Conservation (phyloP, 2,888 invertebrate genomes). For the Parnassius mnemosyne region DNA sequence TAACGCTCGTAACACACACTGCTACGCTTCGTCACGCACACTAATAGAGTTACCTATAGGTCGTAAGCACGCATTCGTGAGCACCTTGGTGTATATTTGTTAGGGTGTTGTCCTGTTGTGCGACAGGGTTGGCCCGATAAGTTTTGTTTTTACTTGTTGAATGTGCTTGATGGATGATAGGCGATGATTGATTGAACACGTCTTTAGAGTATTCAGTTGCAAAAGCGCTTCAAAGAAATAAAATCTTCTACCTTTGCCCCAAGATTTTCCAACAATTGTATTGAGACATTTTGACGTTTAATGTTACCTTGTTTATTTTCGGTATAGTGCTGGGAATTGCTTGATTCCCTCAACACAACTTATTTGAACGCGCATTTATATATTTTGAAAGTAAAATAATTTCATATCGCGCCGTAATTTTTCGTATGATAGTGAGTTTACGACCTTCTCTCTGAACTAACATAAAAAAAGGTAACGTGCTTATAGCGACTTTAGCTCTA, state of each 20-base stretch:
- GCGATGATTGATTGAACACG: constrained; percentile 69
- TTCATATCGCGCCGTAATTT: too few relatives aligned
- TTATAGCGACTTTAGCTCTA: too few relatives aligned
- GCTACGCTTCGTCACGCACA: constrained; percentile 35
- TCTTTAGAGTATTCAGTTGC: constrained; percentile 55
- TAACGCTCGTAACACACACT: constrained; percentile 37
- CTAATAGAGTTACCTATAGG: constrained; percentile 30
- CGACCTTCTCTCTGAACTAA: too few relatives aligned
- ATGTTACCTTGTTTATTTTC: constrained; percentile 9
- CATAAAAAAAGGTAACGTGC: too few relatives aligned
- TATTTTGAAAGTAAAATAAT: too few relatives aligned
- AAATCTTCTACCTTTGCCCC: constrained; percentile 30
- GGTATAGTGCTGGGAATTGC: constrained; percentile 2
- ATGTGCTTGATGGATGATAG: constrained; percentile 73
- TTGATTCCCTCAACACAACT: neutral
- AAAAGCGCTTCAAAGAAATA: constrained; percentile 57
- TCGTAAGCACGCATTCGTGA: constrained; percentile 36
- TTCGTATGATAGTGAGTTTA: too few relatives aligned
- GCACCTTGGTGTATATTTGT: constrained; percentile 45
- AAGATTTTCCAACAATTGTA: constrained; percentile 24
- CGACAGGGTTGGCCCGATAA: constrained; percentile 58
- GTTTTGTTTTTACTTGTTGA: constrained; percentile 80
- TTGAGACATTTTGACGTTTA: constrained; percentile 16
- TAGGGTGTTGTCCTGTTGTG: constrained; percentile 63
- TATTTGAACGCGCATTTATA: too few relatives aligned